Base-by-base conservation (phyloP, 2,888 invertebrate species). In the Malacosoma neustria region DNA sequence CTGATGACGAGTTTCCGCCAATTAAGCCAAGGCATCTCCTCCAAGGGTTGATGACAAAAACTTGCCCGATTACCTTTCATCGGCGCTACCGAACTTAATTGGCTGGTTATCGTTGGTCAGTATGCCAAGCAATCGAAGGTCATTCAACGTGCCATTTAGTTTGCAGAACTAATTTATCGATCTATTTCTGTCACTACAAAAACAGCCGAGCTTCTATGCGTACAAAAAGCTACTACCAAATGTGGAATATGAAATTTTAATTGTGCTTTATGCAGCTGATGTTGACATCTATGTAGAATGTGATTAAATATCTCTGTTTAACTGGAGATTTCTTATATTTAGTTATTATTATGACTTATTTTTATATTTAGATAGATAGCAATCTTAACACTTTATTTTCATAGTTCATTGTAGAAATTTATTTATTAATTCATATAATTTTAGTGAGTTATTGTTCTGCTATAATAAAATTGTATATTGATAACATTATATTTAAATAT, bases 51-150 rank as follows among this genome's bases (percentile, higher is more conserved):
- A 54, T 60, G 70, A 75, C 77, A 84, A 84, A 84, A 84, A 84
- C 74, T 79, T 54, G 80, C 68, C 69, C 47, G 57, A 51, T 65
- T 50, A 55, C 59, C 61, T 61, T 62, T 57, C 65, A 57, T 68
- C 76, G 77, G 82, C 77, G 81, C 82, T 80, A 73, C 77, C 76
- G 72, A 79, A 75, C 73, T 79, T 82, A 82, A 84, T 82, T 84
- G 79, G 79, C 62, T 62, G 63, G 69, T 72, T 73, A 73, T 72
- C 65, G 75, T 51, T 62, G 64, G 63, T 67, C 68, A 70, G 64
- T 65, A 69, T 64, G 55, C 61, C 60, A 61, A 51, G 61, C 66
- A 63, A 70, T 64, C 62, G 73, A 77, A 79, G 75, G 73, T 68
- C 72, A 49, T 37, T 32, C 39, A 36, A 54, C 54, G 48, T 54